Percentiles rank a stretch among this genome's conserved stretches.
Evolutionary conservation across 2,113 vertebrate genomes (phyloP).

Genomic region (Speoplatyrhinus poulsoni): DNA sequence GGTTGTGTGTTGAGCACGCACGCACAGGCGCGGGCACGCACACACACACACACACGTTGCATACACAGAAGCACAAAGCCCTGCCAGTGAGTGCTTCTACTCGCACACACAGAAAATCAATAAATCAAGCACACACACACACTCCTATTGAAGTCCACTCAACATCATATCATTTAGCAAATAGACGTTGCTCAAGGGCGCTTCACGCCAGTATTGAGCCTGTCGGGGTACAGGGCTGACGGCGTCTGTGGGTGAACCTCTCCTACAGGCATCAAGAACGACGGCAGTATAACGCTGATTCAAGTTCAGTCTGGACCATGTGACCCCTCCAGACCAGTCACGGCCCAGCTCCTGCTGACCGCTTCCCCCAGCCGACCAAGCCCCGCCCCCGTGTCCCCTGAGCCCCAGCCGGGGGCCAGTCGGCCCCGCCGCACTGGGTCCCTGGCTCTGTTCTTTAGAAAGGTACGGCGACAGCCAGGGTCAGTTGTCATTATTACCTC

Average conservation of each 20-base stretch:
- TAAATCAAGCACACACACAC: too few species aligned
- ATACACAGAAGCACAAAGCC: too few species aligned
- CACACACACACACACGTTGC: too few species aligned
- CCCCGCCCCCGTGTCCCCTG: slow-evolving; percentile 42
- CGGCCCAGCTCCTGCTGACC: slow-evolving; percentile 81
- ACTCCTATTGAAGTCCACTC: too few species aligned
- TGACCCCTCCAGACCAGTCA: slow-evolving; percentile 62
- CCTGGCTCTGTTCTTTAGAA: slow-evolving; percentile 94
- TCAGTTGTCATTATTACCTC: not conserved
- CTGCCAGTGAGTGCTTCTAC: too few species aligned
- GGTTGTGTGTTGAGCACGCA: slow-evolving; percentile 64
- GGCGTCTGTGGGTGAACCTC: not conserved
- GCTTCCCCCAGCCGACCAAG: slow-evolving; percentile 68
- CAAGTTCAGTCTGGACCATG: slow-evolving; percentile 74
- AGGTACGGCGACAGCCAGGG: slow-evolving; percentile 72
- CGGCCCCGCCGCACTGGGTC: slow-evolving; percentile 89
- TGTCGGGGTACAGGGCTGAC: too few species aligned
- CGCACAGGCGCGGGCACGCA: not conserved
- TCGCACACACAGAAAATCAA: too few species aligned
- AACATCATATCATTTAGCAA: too few species aligned
- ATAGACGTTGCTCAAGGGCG: too few species aligned
- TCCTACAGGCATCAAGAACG: slow-evolving; percentile 77
- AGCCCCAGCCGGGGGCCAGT: slow-evolving; percentile 52
- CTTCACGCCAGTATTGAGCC: too few species aligned
- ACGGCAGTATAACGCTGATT: slow-evolving; percentile 83